Percentiles rank a stretch among this genome's conserved stretches.
Evolutionary conservation across 1,140 invertebrate species (phyloP).

Genomic region (Parasteatoda tepidariorum): DNA sequence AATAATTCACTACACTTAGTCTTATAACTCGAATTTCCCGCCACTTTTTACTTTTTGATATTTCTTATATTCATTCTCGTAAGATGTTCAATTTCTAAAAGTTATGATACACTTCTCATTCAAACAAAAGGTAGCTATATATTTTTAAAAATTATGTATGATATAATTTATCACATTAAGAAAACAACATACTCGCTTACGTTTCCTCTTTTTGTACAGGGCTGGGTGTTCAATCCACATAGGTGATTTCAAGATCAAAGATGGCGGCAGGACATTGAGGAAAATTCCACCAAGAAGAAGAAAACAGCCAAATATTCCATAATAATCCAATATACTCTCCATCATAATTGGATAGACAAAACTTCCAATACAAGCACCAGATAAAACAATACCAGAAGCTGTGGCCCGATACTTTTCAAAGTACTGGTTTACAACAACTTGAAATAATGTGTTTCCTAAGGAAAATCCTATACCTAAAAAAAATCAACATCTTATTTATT

Average conservation of each 20-base stretch:
- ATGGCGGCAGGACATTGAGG: slow-evolving; percentile 84
- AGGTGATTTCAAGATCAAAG: slow-evolving; percentile 78
- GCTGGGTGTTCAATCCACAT: slow-evolving; percentile 28
- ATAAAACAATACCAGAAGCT: slow-evolving; percentile 63
- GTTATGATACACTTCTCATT: too few relatives aligned
- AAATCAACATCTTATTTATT: too few relatives aligned
- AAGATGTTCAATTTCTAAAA: too few relatives aligned
- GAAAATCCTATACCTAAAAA: slow-evolving; percentile 30
- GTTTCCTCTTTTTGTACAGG: slow-evolving; percentile 15
- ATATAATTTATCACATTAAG: too few relatives aligned
- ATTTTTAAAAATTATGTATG: too few relatives aligned
- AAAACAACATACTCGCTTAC: too few relatives aligned
- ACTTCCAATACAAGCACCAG: slow-evolving; percentile 67
- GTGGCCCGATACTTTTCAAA: slow-evolving; percentile 29
- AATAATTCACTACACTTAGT: too few relatives aligned
- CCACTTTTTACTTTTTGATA: too few relatives aligned
- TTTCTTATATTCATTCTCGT: too few relatives aligned
- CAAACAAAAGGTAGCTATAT: too few relatives aligned
- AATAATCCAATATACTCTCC: slow-evolving; percentile 61
- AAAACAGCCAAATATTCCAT: slow-evolving; percentile 67
- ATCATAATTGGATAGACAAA: slow-evolving; percentile 67
- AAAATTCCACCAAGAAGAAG: slow-evolving; percentile 83
- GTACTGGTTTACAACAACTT: slow-evolving; percentile 62
- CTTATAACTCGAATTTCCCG: too few relatives aligned
- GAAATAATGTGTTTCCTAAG: slow-evolving; percentile 21